These are phyloP conservation scores for Cavia aperea DNA, from an alignment of 2,113 vertebrate species.

Conservation along the genomic window DNA sequence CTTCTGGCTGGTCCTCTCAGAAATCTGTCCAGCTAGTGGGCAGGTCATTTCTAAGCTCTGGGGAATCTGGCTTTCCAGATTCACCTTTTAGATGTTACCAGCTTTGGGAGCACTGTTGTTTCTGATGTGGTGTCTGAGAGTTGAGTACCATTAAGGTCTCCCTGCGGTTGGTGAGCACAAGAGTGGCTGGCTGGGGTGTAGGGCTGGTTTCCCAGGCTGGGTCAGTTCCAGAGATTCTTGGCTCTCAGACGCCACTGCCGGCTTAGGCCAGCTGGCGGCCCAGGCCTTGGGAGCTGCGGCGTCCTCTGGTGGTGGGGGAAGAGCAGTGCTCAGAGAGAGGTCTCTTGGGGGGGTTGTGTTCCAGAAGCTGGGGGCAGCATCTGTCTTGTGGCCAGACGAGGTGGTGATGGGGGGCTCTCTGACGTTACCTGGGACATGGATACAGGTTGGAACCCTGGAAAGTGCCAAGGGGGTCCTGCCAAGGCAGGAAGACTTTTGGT, in stretches of 20 bases:
- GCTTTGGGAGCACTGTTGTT: neutral
- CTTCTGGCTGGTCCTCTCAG: neutral
- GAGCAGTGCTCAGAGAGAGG: neutral
- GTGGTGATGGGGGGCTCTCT: too few relatives aligned
- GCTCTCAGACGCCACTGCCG: neutral
- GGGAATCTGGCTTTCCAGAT: neutral
- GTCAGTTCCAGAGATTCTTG: too few relatives aligned
- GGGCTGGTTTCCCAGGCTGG: neutral
- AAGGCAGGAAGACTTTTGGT: neutral
- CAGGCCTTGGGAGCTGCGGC: neutral
- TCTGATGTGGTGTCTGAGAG: neutral
- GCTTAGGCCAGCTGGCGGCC: neutral
- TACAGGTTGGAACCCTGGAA: neutral
- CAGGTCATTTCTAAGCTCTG: neutral
- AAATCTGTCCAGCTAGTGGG: neutral
- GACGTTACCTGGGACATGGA: rapidly evolving
- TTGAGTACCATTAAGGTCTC: neutral
- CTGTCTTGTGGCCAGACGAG: neutral
- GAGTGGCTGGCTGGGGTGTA: neutral
- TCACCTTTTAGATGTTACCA: neutral
- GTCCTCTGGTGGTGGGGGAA: neutral
- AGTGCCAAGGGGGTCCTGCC: neutral
- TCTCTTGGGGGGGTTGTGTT: neutral
- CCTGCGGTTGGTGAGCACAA: neutral
- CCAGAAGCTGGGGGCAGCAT: neutral